Evolutionary conservation across 1,140 invertebrate genomes (phyloP), one percentile per base, ranked within the genome.

Genomic region (Eciton burchellii): DNA sequence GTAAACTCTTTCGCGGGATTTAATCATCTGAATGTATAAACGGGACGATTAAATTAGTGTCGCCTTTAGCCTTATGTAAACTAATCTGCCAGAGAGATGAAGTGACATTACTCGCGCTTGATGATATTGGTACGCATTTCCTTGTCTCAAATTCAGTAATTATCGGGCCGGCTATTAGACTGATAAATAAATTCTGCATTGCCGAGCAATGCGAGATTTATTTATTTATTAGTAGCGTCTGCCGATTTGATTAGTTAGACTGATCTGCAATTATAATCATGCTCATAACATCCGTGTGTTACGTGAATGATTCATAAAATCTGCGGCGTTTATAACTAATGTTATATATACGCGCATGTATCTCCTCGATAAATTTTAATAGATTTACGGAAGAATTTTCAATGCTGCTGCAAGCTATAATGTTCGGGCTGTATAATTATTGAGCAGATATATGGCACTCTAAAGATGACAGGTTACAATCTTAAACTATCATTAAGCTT

Each of bases 181-280:
- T n/a, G n/a, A n/a, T n/a, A n/a, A n/a, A n/a, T n/a, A n/a, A n/a
- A n/a, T n/a, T n/a, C n/a, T n/a, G n/a, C 12, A 29, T 74, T 74
- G n/a, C n/a, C n/a, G n/a, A 65, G 19, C 19, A 76, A 41, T 76
- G 26, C 57, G 35, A 1, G n/a, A 35, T 6, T 35, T 14, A n/a
- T 41, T n/a, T 52, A 16, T 9, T 24, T 63, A 47, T 11, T 12
- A 76, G 24, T 73, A 60, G 45, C 6, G 43, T 26, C 9, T 3
- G 41, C 65, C 29, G 47, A 65, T 65, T 76, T 19, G 19, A 65
- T 65, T 65, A 74, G 49, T 74, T 41, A 45, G 14, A 76, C 8
- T 5, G 8, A 76, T 65, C 9, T 76, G 24, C 60, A 76, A 76
- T 76, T 76, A 52, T 76, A 65, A 65, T 52, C 65, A 63, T 26